Percentiles rank a stretch among this genome's conserved stretches.
phyloP scores from a whole-genome alignment of 2,113 vertebrate genomes.

The Salminus brasiliensis region DNA sequence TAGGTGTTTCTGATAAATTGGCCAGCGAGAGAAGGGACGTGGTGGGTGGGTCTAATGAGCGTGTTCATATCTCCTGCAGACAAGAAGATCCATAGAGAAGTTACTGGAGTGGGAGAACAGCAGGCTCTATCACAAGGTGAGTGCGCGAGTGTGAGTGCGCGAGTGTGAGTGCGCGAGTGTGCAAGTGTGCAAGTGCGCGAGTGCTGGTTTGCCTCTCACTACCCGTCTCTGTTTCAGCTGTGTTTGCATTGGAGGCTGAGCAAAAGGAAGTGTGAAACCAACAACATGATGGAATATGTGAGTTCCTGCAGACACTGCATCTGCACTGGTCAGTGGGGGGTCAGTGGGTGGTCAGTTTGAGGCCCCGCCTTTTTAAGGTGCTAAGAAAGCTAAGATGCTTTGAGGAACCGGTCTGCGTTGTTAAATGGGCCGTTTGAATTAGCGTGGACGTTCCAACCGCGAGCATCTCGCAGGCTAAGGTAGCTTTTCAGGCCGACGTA shows the following conservation, averaged over 20 bases:
- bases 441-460: too few relatives aligned
- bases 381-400: too few relatives aligned
- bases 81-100: constrained; percentile 98
- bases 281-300: constrained; percentile 99
- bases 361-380: too few relatives aligned
- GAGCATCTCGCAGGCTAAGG: too few relatives aligned
- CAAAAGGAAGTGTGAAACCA: constrained; percentile 99
- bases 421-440: too few relatives aligned
- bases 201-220: background rate
- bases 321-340: background rate
- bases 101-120: constrained; percentile 99
- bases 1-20: too few relatives aligned
- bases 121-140: constrained; percentile 99
- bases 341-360: too few relatives aligned
- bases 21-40: too few relatives aligned
- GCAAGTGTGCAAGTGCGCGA: too few relatives aligned
- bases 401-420: too few relatives aligned
- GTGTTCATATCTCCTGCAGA: constrained; percentile 73
- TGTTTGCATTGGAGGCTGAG: constrained; percentile 99
- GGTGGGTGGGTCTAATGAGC: too few relatives aligned
- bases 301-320: constrained; percentile 58
- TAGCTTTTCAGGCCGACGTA: too few relatives aligned
- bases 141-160: background rate
- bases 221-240: constrained; percentile 74
- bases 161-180: constrained; percentile 65